phyloP scores from a whole-genome alignment of 2,113 vertebrate species.

The Semnopithecus entellus region DNA sequence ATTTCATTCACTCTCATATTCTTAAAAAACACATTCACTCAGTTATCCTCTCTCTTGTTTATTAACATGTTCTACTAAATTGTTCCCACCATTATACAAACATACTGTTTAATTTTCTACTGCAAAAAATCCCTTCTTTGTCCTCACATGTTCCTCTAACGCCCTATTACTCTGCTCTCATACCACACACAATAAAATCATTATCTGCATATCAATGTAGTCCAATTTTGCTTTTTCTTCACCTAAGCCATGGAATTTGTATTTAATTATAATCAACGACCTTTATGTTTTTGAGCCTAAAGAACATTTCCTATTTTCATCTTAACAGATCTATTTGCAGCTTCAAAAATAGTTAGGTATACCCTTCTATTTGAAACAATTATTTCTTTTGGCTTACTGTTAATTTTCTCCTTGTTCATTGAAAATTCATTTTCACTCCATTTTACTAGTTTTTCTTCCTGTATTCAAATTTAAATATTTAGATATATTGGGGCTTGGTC shows the following conservation, averaged over 20 bases:
- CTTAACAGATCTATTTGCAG: neutral
- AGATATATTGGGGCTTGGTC: neutral
- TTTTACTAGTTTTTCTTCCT: neutral
- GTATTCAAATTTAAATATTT: neutral
- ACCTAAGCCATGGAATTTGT: neutral
- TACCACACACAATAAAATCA: too few species aligned
- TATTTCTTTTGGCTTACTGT: neutral
- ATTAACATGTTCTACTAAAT: neutral
- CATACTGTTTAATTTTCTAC: neutral
- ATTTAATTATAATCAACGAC: neutral
- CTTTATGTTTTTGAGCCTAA: neutral
- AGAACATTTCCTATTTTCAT: neutral
- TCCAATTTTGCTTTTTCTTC: neutral
- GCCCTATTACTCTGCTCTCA: neutral
- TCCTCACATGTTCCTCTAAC: neutral
- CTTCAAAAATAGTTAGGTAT: neutral
- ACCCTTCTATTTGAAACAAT: neutral
- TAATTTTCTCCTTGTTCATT: neutral
- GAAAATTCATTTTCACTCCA: neutral
- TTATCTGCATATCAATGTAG: neutral
- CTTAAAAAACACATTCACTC: neutral
- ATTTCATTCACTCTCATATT: neutral
- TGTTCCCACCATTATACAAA: neutral
- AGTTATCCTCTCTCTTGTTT: neutral
- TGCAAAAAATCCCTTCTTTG: neutral